Base-by-base conservation (phyloP, 2,113 vertebrate genomes). In the Takifugu flavidus region DNA sequence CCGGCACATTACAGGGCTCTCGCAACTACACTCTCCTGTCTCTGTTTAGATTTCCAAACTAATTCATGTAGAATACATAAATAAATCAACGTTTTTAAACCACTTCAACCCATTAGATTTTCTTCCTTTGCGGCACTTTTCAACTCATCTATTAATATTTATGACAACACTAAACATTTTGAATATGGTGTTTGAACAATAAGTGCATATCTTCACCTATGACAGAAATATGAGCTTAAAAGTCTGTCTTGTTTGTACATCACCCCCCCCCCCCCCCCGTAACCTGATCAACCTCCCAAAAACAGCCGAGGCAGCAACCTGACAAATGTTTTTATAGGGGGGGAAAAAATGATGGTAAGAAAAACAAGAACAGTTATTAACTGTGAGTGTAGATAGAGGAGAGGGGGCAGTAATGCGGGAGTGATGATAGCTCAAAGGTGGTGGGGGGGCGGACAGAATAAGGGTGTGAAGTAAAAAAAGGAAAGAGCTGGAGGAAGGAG, bases 61-160 rank as follows among this genome's bases (percentile, higher is more conserved):
- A 90, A 92, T 92, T 91, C 87, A 88, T 89, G 88, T 86, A 82
- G 90, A 91, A 92, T 91, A 91, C 89, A 92, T 91, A 91, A 90
- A 90, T 91, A 92, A 91, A 92, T 91, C 88, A 90, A 79, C 59
- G 85, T 78, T 89, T 89, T 79, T 88, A 87, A 87, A 82, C 85
- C 87, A 90, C 88, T 91, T 88, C 76, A 88, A 82, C 84, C 87
- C 88, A 89, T 90, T 90, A 89, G 79, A 84, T 83, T 82, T 72
- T 74, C 79, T 79, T 87, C 83, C 79, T 85, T 84, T 49, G 28
- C 80, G 79, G 79, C 80, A 86, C 86, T 90, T 88, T 89, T 86
- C 85, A 86, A 87, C 86, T 82, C 83, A 88, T 87, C 87, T 88
- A 92, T 91, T 91, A 90, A 92, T 92, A 92, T 92, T 91, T 90